Evolutionary conservation across 2,797 vertebrate species (phyloP), one percentile per base, ranked within the genome.

Genomic region (Dendrocincla tyrannina): DNA sequence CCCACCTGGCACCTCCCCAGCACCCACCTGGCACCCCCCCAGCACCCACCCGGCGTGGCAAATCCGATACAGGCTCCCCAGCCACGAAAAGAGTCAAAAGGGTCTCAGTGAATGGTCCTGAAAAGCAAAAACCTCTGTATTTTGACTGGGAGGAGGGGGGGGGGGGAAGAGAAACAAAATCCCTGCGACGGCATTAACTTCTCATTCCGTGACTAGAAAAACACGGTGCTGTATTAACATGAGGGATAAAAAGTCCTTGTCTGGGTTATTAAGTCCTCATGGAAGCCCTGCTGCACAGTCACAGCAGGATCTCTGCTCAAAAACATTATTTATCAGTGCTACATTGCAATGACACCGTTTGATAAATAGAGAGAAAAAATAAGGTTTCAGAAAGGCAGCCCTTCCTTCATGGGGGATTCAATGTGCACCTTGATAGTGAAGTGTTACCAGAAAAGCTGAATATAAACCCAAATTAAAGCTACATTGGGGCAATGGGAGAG

Each of bases 11-110:
- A 82, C 4, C 44, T 20, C 39, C 52, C 28, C 73, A 86, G 75
- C 70, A 70, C 58, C 67, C 74, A 60, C 50, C 50, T 52, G 50
- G 50, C 50, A 53, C 50, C 28, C 11, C 17, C 28, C 17, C 50
- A 35, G 58, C 1, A 49, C 47, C 47, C 47, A 12, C 46, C 60
- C n/a, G 23, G 58, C 1, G 0, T 5, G 20, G 13, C 6, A 3
- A 72, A 90, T 32, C 76, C 0, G 0, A 35, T 11, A 42, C 0
- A 11, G 28, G 22, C 13, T 88, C 37, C 72, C 17, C 49, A 60
- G 53, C 11, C 72, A 73, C 0, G 0, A 25, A 25, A 55, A 47
- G 59, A 55, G 27, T 42, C 69, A 69, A 39, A 94, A 81, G 25
- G 8, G 13, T 60, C 50, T 72, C 85, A 85, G 53, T 30, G 81